phyloP scores from a whole-genome alignment of 2,113 vertebrate genomes.

The Galbula dea region DNA sequence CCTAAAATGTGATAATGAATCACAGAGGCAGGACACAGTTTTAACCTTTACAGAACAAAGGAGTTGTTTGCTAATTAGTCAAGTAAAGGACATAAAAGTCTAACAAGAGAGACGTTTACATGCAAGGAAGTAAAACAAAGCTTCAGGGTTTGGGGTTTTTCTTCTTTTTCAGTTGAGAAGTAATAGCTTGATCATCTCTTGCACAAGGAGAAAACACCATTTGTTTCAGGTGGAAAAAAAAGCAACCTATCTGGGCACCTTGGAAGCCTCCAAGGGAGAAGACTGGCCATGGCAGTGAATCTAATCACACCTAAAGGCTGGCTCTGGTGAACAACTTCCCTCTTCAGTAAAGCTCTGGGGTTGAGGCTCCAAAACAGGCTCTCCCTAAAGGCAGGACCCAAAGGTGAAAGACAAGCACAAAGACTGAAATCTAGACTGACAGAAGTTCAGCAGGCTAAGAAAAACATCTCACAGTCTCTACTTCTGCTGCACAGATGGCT shows the following conservation, averaged over 20 bases:
- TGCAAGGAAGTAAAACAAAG: not conserved
- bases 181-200: not conserved
- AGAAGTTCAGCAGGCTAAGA: slow-evolving; percentile 18
- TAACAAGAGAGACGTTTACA: not conserved
- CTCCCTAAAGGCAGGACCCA: not conserved
- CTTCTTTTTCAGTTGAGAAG: not conserved
- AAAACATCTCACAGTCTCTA: not conserved
- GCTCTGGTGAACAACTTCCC: not conserved
- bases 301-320: not conserved
- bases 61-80: not conserved
- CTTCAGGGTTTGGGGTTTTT: not conserved
- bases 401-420: not conserved
- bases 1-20: slow-evolving; percentile 53
- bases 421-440: not conserved
- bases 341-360: not conserved
- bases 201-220: not conserved
- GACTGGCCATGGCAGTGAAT: not conserved
- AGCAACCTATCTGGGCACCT: not conserved
- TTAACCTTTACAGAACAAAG: slow-evolving; percentile 18
- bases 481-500: slow-evolving; percentile 19
- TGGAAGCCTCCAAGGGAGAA: not conserved
- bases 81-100: not conserved
- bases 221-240: not conserved
- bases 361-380: not conserved
- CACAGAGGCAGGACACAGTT: slow-evolving; percentile 27